Evolutionary conservation across 2,797 vertebrate genomes (phyloP).

Genomic region (Anguilla pacifica): DNA sequence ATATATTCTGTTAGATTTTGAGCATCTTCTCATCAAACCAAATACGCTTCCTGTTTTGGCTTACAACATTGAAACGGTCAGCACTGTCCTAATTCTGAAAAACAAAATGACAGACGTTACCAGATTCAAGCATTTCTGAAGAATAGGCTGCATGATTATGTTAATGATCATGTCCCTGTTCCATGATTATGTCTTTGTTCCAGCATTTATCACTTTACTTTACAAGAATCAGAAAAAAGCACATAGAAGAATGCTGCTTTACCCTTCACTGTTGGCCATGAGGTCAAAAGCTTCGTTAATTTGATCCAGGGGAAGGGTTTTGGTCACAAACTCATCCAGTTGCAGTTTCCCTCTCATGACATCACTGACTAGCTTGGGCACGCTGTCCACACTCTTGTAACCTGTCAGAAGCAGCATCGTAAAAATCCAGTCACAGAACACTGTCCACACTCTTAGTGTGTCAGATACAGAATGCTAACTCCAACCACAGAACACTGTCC

Average conservation of each 20-base stretch:
- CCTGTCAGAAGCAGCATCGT: slow-evolving; percentile 54
- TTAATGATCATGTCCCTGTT: not conserved
- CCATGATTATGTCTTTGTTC: not conserved
- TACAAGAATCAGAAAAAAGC: not conserved
- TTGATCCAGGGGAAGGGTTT: slow-evolving; percentile 75
- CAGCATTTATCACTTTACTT: not conserved
- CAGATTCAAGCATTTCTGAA: not conserved
- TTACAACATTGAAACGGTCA: slow-evolving; percentile 56
- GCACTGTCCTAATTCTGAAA: slow-evolving; percentile 75
- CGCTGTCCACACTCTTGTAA: slow-evolving; percentile 72
- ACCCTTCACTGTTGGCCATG: slow-evolving; percentile 81
- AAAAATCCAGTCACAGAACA: not conserved
- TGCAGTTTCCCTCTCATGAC: slow-evolving; percentile 82
- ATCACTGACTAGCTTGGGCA: slow-evolving; percentile 76
- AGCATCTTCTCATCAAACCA: not conserved
- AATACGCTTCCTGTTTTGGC: not conserved
- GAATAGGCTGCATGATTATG: not conserved
- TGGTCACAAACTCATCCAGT: slow-evolving; percentile 84
- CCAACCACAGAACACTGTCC: slow-evolving; percentile 74
- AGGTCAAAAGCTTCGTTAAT: slow-evolving; percentile 83
- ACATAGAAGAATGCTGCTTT: slow-evolving; percentile 33
- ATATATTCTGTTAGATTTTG: not conserved
- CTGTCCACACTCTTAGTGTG: not conserved
- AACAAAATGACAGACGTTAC: not conserved
- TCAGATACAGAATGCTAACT: not conserved